Evolutionary conservation across 2,797 vertebrate genomes (phyloP).

Genomic region (Catamblyrhynchus diadema): DNA sequence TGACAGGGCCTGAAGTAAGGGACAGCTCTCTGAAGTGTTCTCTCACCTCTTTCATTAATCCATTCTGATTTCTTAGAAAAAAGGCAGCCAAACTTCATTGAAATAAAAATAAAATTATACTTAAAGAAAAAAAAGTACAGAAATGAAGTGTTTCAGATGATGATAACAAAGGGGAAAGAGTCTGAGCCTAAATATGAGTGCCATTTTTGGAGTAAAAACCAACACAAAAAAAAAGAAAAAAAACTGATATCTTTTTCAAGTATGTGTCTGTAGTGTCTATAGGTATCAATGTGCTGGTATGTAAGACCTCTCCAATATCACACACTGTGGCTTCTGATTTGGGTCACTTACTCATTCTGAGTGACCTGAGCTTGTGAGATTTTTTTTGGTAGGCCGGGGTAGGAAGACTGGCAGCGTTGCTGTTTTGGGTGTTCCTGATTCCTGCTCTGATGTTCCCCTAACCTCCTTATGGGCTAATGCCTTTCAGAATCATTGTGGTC

Average conservation of each 20-base stretch:
- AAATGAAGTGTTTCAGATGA: background rate
- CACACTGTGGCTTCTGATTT: background rate
- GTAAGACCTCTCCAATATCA: background rate
- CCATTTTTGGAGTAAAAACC: background rate
- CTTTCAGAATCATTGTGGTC: background rate
- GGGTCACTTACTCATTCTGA: background rate
- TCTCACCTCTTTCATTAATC: background rate
- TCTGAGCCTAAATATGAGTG: background rate
- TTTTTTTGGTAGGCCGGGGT: background rate
- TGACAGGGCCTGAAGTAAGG: background rate
- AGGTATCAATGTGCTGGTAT: background rate
- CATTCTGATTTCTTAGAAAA: background rate
- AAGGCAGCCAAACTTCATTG: background rate
- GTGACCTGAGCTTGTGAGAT: background rate
- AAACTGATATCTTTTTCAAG: background rate
- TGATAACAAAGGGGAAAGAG: background rate
- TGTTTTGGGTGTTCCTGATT: background rate
- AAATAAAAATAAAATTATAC: background rate
- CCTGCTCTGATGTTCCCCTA: background rate
- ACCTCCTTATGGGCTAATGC: background rate
- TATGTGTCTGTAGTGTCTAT: background rate
- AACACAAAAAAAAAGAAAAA: background rate
- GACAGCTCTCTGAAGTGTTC: background rate
- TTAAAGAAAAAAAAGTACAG: background rate
- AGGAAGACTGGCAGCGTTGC: background rate